phyloP scores from a whole-genome alignment of 2,797 vertebrate genomes.

The Heliangelus exortis region DNA sequence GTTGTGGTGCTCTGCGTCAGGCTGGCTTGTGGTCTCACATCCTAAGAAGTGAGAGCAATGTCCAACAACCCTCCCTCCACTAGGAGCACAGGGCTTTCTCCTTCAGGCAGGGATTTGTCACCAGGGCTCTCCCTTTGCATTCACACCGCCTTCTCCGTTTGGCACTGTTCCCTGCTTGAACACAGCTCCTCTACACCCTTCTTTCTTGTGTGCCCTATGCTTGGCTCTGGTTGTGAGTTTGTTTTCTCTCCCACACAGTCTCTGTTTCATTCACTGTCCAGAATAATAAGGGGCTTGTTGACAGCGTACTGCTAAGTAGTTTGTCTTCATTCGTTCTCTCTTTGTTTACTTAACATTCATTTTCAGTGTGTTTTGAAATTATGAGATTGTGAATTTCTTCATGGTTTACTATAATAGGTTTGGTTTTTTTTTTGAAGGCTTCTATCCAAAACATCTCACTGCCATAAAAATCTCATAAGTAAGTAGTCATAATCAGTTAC shows the following conservation, averaged over 20 bases:
- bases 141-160: accelerated
- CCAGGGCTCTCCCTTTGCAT: neutral
- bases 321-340: constrained; percentile 39
- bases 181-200: accelerated
- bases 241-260: constrained; percentile 50
- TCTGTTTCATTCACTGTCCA: constrained; percentile 50
- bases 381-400: neutral
- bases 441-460: neutral
- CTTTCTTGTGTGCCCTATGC: neutral
- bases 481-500: neutral
- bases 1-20: neutral
- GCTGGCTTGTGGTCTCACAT: neutral
- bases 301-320: constrained; percentile 48
- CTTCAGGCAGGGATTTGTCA: neutral
- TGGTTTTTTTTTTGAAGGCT: neutral
- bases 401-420: neutral
- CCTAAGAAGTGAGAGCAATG: neutral
- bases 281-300: constrained; percentile 59
- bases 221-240: constrained; percentile 35
- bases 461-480: neutral
- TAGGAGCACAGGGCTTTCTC: neutral
- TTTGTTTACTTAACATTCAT: neutral
- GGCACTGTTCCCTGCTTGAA: neutral
- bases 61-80: neutral
- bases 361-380: neutral